Percentiles rank a stretch among this genome's conserved stretches.
phyloP scores from a whole-genome alignment of 2,113 vertebrate species.

The Danio rerio region DNA sequence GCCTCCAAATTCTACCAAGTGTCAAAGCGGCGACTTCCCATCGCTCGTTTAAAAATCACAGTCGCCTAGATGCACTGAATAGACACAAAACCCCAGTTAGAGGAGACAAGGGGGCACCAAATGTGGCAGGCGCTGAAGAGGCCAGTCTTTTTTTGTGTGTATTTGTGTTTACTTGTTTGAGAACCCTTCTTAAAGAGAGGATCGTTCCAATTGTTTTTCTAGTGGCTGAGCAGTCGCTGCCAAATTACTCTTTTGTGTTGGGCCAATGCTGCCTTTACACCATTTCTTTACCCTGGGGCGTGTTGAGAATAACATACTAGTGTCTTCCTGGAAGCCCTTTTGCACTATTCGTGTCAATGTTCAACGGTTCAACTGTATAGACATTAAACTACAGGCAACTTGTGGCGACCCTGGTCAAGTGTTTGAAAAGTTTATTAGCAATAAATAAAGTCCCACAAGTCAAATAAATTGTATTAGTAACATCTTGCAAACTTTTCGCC shows the following conservation, averaged over 20 bases:
- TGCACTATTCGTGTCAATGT: not conserved
- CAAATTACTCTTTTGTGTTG: slow-evolving; percentile 40
- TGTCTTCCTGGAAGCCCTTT: not conserved
- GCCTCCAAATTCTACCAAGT: slow-evolving; percentile 37
- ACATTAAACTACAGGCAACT: not conserved
- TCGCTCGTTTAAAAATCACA: slow-evolving; percentile 38
- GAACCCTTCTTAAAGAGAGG: slow-evolving; percentile 17
- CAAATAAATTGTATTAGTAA: too few species aligned
- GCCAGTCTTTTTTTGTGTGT: slow-evolving; percentile 37
- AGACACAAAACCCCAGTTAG: slow-evolving; percentile 11
- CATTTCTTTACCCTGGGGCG: not conserved
- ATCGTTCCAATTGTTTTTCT: slow-evolving; percentile 43
- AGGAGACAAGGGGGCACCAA: slow-evolving; percentile 22
- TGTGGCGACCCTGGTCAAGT: not conserved
- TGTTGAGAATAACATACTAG: not conserved
- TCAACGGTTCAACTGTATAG: not conserved
- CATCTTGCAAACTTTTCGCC: too few species aligned
- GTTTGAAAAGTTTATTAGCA: not conserved
- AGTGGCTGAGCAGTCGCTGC: slow-evolving; percentile 25
- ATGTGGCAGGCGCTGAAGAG: slow-evolving; percentile 23
- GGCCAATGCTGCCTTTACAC: slow-evolving; percentile 9
- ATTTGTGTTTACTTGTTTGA: slow-evolving; percentile 50
- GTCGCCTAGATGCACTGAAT: not conserved
- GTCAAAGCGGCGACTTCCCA: slow-evolving; percentile 39
- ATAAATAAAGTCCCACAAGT: too few species aligned